These are phyloP conservation scores for Myanophis thanlyinensis DNA, from an alignment of 2,113 vertebrate genomes.

Conservation along the genomic window DNA sequence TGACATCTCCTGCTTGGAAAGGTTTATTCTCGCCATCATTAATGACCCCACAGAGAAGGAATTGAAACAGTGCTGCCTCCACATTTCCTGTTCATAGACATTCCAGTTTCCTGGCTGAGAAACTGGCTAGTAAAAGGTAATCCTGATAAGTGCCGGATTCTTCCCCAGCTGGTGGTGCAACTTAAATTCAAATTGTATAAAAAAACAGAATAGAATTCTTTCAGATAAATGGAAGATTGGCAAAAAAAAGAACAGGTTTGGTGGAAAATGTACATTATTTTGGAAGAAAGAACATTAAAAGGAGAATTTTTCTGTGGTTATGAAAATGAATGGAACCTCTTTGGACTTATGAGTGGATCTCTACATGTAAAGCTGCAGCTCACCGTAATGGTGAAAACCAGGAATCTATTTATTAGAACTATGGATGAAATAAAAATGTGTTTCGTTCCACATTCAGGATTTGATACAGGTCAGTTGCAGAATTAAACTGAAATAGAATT, in stretches of 20 bases:
- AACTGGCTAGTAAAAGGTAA: not conserved
- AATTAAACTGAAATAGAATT: no score
- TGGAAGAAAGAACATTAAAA: not conserved
- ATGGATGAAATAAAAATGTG: not conserved
- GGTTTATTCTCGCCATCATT: not conserved
- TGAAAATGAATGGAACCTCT: not conserved
- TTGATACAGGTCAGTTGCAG: not conserved
- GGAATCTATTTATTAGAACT: not conserved
- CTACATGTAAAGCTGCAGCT: not conserved
- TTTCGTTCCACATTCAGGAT: not conserved
- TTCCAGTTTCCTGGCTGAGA: not conserved
- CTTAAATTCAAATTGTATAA: not conserved
- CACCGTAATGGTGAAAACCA: not conserved
- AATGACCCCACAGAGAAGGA: not conserved
- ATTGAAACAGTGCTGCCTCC: not conserved
- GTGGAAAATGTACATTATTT: not conserved
- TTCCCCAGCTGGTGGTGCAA: not conserved
- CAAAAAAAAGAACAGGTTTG: not conserved
- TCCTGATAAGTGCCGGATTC: not conserved
- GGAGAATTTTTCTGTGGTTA: not conserved
- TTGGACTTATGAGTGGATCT: not conserved
- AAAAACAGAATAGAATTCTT: not conserved
- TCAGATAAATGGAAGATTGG: not conserved
- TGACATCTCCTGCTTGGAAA: not conserved
- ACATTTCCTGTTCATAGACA: not conserved